A percentile compares a stretch with the other conserved stretches of the same genome.
Conservation (phyloP, 1,140 invertebrate species). For the Phymorhynchus buccinoides region DNA sequence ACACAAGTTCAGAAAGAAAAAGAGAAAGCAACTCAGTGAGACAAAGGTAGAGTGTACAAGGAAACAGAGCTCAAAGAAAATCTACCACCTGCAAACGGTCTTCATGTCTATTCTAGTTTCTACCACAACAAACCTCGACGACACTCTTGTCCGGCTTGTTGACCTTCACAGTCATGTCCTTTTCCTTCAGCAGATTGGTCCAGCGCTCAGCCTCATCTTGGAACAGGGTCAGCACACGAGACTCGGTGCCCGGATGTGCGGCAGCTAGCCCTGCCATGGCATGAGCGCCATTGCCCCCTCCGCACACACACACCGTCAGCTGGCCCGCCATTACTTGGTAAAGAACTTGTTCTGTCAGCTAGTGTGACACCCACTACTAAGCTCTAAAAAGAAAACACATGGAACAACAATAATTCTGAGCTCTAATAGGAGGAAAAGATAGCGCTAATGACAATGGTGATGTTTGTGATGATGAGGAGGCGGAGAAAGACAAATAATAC, state of each 20-base stretch:
- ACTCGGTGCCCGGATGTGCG: slow-evolving; percentile 52
- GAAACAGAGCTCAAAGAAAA: not conserved
- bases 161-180: slow-evolving; percentile 52
- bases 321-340: not conserved
- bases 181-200: slow-evolving; percentile 50
- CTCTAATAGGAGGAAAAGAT: not conserved
- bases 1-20: not conserved
- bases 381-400: not conserved
- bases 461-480: too few species aligned
- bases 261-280: slow-evolving; percentile 60
- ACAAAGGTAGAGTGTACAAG: not conserved
- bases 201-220: slow-evolving; percentile 64
- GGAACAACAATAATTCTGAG: not conserved
- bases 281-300: slow-evolving; percentile 64
- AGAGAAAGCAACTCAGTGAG: not conserved
- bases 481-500: too few species aligned
- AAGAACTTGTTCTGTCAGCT: too few species aligned
- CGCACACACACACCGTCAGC: slow-evolving; percentile 56
- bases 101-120: too few species aligned
- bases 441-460: too few species aligned
- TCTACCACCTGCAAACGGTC: too few species aligned
- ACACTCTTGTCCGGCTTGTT: slow-evolving; percentile 50
- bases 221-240: slow-evolving; percentile 58
- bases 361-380: not conserved
- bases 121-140: not conserved